These are phyloP conservation scores for Drosophila percnosoma DNA, from an alignment of 2,888 invertebrate species.

Conservation along the genomic window DNA sequence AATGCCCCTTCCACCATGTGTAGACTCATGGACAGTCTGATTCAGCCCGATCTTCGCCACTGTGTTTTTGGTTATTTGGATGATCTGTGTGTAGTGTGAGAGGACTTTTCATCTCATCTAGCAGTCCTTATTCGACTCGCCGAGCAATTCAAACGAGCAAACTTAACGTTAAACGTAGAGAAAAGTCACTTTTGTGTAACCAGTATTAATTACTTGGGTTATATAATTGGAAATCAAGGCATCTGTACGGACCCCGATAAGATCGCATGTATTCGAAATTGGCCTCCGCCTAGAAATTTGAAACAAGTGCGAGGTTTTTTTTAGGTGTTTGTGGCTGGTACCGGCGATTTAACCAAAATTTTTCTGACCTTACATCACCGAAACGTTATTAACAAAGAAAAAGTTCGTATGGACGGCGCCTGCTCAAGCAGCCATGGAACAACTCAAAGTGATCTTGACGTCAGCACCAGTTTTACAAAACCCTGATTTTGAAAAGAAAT, in stretches of 20 bases:
- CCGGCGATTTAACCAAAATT: constrained; percentile 1
- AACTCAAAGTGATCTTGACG: constrained; percentile 3
- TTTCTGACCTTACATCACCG: constrained; percentile 3
- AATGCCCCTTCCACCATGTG: no score
- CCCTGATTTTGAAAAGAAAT: no score
- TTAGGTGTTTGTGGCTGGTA: constrained; percentile 16
- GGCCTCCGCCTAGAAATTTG: not conserved
- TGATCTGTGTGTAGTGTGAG: no score
- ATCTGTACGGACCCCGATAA: not conserved
- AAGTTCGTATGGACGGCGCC: constrained; percentile 8
- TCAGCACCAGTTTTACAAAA: no score
- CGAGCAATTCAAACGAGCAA: no score
- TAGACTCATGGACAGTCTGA: no score
- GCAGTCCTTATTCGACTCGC: no score
- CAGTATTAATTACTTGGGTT: not conserved
- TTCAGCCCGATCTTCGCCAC: no score
- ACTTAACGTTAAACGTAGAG: not conserved
- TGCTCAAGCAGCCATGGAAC: constrained; percentile 8
- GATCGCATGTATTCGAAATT: not conserved
- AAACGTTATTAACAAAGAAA: not conserved
- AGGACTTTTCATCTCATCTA: no score
- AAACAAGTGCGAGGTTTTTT: not conserved
- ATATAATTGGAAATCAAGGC: not conserved
- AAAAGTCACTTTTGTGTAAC: constrained; percentile 5
- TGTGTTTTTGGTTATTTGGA: no score